phyloP scores from a whole-genome alignment of 64 coral and sea anemone species.

The Pocillopora verrucosa region DNA sequence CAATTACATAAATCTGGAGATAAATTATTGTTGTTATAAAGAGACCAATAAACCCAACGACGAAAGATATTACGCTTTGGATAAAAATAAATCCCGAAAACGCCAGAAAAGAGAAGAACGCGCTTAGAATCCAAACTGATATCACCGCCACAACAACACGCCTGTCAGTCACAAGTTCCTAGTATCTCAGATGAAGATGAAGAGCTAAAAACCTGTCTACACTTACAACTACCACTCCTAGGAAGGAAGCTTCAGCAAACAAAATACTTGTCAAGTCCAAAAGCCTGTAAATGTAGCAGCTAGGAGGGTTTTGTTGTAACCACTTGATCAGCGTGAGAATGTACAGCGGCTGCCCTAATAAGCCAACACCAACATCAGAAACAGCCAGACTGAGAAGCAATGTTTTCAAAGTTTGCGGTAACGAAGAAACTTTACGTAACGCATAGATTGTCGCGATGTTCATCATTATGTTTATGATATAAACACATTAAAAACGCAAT shows the following conservation, averaged over 20 bases:
- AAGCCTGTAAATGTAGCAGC: not conserved
- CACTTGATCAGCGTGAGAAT: not conserved
- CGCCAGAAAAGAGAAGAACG: not conserved
- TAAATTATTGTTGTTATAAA: not conserved
- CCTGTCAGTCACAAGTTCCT: not conserved
- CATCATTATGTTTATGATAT: not conserved
- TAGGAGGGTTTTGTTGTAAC: not conserved
- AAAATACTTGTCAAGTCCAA: not conserved
- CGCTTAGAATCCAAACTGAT: not conserved
- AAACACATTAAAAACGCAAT: not conserved
- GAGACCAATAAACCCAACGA: not conserved
- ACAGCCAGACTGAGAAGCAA: not conserved
- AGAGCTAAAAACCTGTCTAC: not conserved
- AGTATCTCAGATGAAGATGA: not conserved
- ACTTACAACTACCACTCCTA: not conserved
- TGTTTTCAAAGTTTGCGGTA: not conserved
- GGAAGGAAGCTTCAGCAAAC: not conserved
- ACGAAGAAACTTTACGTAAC: not conserved
- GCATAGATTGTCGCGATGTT: not conserved
- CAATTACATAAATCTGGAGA: not conserved
- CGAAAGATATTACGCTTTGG: not conserved
- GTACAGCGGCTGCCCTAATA: not conserved
- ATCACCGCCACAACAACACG: not conserved
- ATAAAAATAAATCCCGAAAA: not conserved
- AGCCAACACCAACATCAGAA: not conserved